These are phyloP conservation scores for Drosophila kuntzei DNA, from an alignment of 2,888 invertebrate species.

Conservation along the genomic window DNA sequence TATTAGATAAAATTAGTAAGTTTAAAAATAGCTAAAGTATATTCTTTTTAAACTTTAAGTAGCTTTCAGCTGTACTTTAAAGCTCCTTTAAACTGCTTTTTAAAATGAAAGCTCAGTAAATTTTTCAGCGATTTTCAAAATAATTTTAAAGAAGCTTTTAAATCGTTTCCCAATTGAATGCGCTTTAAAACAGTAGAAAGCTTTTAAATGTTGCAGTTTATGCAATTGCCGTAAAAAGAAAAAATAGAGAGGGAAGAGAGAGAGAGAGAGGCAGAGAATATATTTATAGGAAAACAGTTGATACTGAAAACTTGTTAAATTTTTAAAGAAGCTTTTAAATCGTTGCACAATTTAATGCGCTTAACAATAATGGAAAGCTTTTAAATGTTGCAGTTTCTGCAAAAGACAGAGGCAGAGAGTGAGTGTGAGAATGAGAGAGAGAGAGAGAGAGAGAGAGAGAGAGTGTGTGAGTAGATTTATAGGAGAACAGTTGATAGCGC, in stretches of 20 bases:
- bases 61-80: not conserved
- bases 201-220: not conserved
- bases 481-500: slow-evolving; percentile 3
- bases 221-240: not conserved
- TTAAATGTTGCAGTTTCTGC: not conserved
- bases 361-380: not conserved
- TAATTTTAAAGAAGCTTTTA: not conserved
- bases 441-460: not conserved
- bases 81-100: not conserved
- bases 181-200: not conserved
- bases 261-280: not conserved
- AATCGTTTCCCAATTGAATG: not conserved
- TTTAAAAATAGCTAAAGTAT: no score
- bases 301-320: not conserved
- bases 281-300: not conserved
- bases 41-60: no score
- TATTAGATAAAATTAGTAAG: no score
- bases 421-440: not conserved
- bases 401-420: not conserved
- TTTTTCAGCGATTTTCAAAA: not conserved
- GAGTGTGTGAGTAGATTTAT: not conserved
- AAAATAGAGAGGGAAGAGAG: not conserved
- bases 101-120: not conserved
- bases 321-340: not conserved
- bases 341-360: not conserved